phyloP scores from a whole-genome alignment of 2,797 vertebrate species.

The Helicolenus hilgendorfi region DNA sequence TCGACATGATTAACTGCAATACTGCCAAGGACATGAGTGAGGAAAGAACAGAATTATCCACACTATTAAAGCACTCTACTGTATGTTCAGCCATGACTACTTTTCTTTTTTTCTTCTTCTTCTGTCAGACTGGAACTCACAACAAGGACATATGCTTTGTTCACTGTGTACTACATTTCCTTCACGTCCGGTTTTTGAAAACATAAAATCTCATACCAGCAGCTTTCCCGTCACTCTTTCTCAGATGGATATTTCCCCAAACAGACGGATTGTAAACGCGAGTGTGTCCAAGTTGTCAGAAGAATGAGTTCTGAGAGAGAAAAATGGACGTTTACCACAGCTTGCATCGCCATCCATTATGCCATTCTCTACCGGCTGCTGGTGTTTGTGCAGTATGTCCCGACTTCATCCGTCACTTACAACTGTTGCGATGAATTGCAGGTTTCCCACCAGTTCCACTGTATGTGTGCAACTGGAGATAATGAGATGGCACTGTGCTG shows the following conservation, averaged over 20 bases:
- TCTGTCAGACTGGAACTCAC: neutral
- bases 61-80: neutral
- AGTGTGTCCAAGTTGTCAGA: neutral
- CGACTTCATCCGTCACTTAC: slow-evolving; percentile 29
- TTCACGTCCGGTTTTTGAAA: neutral
- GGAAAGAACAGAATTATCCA: slow-evolving; percentile 11
- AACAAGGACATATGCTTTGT: neutral
- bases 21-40: slow-evolving; percentile 43
- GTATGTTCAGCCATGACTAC: neutral
- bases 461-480: slow-evolving; percentile 39
- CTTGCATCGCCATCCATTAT: neutral
- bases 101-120: neutral
- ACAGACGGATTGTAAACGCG: slow-evolving; percentile 25
- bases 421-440: slow-evolving; percentile 10
- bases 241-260: neutral
- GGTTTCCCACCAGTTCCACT: slow-evolving; percentile 3
- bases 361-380: neutral
- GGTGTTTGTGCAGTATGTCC: neutral
- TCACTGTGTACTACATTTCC: neutral
- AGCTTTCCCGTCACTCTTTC: neutral
- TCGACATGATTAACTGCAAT: slow-evolving; percentile 53
- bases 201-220: neutral
- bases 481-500: slow-evolving; percentile 17
- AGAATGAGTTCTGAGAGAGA: slow-evolving; percentile 20
- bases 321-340: slow-evolving; percentile 7